Evolutionary conservation across 1,140 invertebrate species (phyloP).

Genomic region (Pemphigus obesinymphae): DNA sequence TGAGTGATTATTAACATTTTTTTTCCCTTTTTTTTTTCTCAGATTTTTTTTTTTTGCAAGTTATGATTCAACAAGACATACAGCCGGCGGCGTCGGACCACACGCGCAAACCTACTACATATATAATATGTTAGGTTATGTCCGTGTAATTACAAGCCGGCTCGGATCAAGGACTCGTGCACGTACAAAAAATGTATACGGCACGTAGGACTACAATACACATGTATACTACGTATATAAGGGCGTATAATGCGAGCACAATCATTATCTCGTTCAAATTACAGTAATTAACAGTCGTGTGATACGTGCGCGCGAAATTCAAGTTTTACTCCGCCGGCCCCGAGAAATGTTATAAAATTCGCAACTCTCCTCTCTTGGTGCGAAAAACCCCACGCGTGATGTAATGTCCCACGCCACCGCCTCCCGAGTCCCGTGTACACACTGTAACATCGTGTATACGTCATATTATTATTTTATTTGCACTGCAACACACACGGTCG

Average conservation of each 20-base stretch:
- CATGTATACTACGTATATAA: neutral
- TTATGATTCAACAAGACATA: neutral
- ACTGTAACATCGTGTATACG: too few relatives aligned
- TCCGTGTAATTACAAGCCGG: neutral
- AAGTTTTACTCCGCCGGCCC: neutral
- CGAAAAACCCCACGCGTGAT: neutral
- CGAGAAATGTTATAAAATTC: neutral
- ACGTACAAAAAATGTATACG: too few relatives aligned
- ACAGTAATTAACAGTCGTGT: neutral
- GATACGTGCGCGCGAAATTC: neutral
- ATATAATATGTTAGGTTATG: neutral
- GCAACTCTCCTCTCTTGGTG: neutral
- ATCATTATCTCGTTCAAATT: constrained; percentile 11
- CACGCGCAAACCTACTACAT: neutral
- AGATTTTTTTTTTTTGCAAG: neutral
- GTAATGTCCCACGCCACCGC: neutral
- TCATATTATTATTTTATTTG: too few relatives aligned
- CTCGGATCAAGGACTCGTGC: neutral
- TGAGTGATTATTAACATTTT: neutral
- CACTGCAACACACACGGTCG: too few relatives aligned
- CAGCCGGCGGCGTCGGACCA: neutral
- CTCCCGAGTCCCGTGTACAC: too few relatives aligned
- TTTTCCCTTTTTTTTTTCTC: neutral
- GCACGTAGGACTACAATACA: neutral
- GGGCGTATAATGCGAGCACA: neutral